Percentiles rank a stretch among this genome's conserved stretches.
Evolutionary conservation across 2,113 vertebrate species (phyloP).

Genomic region (Tyto alba): DNA sequence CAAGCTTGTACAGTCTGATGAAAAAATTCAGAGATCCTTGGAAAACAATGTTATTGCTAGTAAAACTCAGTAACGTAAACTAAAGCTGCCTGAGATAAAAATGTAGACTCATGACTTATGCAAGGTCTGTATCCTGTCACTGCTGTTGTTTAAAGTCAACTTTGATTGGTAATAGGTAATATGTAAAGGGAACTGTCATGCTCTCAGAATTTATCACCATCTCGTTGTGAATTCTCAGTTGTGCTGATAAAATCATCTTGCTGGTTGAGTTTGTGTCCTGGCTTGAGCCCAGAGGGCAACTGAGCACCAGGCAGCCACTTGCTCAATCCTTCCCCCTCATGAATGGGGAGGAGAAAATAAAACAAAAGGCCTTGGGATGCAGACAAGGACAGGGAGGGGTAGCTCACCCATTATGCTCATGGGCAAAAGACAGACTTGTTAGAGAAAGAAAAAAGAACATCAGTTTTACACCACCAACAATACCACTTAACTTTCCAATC

Average conservation of each 20-base stretch:
- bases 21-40: not conserved
- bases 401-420: too few relatives aligned
- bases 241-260: not conserved
- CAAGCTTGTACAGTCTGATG: not conserved
- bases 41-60: not conserved
- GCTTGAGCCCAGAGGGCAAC: too few relatives aligned
- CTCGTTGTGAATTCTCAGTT: not conserved
- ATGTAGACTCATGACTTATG: not conserved
- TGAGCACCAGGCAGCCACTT: too few relatives aligned
- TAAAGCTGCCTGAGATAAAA: not conserved
- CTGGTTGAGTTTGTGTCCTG: not conserved
- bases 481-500: too few relatives aligned
- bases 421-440: too few relatives aligned
- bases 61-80: not conserved
- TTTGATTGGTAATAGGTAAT: not conserved
- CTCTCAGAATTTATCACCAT: not conserved
- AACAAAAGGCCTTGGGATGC: too few relatives aligned
- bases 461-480: too few relatives aligned
- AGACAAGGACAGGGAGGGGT: too few relatives aligned
- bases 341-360: too few relatives aligned
- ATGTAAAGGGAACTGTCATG: not conserved
- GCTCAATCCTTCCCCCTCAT: too few relatives aligned
- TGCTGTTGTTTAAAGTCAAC: not conserved
- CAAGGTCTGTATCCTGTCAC: not conserved
- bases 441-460: too few relatives aligned